Conservation (phyloP, 2,113 vertebrate genomes). For the Hypanus sabinus region DNA sequence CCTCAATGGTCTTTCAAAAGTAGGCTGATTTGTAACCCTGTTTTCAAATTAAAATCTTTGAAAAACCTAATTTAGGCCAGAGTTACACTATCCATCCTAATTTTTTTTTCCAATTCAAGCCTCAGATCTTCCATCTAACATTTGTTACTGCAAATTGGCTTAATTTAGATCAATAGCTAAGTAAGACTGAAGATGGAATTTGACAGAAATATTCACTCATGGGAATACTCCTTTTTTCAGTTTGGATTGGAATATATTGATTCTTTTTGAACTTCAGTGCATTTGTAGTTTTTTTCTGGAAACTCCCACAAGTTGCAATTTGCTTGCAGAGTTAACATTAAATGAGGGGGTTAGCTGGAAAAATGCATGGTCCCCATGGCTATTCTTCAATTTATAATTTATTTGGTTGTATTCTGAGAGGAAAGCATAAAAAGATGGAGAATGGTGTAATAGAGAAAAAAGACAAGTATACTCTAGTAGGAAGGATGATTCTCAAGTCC, state of each 20-base stretch:
- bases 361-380: not conserved
- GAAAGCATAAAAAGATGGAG: not conserved
- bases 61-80: not conserved
- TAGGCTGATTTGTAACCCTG: not conserved
- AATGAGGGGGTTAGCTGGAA: not conserved
- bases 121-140: not conserved
- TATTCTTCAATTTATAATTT: not conserved
- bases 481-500: no score
- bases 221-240: not conserved
- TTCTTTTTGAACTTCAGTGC: not conserved
- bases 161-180: not conserved
- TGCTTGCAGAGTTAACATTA: not conserved
- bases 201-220: not conserved
- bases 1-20: not conserved
- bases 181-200: not conserved
- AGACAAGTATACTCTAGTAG: no score
- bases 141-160: not conserved
- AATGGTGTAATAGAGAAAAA: not conserved
- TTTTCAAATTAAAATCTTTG: not conserved
- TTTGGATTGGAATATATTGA: not conserved
- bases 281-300: not conserved
- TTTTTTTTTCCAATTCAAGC: not conserved
- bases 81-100: not conserved
- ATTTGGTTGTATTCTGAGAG: not conserved
- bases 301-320: not conserved